Evolutionary conservation across 1,140 invertebrate species (phyloP), one percentile per base, ranked within the genome.

Genomic region (Pemphigus obesinymphae): DNA sequence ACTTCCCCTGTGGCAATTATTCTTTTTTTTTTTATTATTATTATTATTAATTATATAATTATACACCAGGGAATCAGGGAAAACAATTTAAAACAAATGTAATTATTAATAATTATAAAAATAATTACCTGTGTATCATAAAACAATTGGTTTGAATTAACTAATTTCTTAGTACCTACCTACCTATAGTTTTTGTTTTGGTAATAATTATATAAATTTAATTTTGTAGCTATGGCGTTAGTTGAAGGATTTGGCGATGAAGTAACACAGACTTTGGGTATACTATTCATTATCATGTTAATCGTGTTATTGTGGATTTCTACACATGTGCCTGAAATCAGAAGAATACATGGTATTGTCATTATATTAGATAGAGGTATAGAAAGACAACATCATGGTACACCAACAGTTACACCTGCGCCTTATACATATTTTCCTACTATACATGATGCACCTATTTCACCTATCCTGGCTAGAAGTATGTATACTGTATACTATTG

Each of bases 161-260:
- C n/a, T n/a, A n/a, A n/a, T n/a, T n/a, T n/a, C n/a, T n/a, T n/a
- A n/a, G n/a, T n/a, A n/a, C n/a, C n/a, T n/a, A n/a, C n/a, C n/a
- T n/a, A n/a, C n/a, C n/a, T 45, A 10, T 8, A 17, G 23, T 45
- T 45, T 1, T 29, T 70, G 17, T 70, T 70, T n/a, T n/a, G n/a
- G n/a, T n/a, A n/a, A n/a, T n/a, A n/a, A n/a, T n/a, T n/a, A 45
- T 70, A 29, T 58, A 13, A 11, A 17, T 70, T 29, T 70, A 45
- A 70, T 43, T 70, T 45, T 70, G 37, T 43, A 70, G 68, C 7
- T 40, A 93, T 93, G 92, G 87, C 91, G 82, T 85, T 92, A 82
- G 92, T 95, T 73, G 92, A 94, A 85, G 94, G 93, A 45, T 88
- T 94, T 37, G 93, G 93, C 20, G 93, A 95, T 88, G 93, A 94